Evolutionary conservation across 1,140 invertebrate genomes (phyloP), one percentile per base, ranked within the genome.

Genomic region (Stegodyphus dumicola): DNA sequence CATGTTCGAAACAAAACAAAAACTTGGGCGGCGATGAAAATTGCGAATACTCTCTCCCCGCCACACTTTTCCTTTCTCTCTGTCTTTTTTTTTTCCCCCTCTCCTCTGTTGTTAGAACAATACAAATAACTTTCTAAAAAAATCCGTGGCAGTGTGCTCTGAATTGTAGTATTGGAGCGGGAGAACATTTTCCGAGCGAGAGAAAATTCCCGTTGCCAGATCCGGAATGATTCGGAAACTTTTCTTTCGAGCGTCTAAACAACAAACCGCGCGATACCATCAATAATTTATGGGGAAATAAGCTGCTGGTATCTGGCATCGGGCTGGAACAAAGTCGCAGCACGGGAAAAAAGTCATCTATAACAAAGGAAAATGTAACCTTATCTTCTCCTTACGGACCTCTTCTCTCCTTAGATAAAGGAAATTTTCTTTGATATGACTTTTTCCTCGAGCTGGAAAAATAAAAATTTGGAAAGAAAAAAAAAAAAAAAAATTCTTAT

Each of bases 251-350:
- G 60, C 74, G 49, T 71, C 54, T 56, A 83, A 83, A 83, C 80
- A 83, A 83, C 80, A 81, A 83, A 60, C 56, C n/a, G 80, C 49
- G 80, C 80, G 80, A 83, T 83, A 83, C 71, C 80, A 83, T 83
- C 80, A 74, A 83, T 83, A 83, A 83, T 83, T 83, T 83, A 83
- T 83, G 80, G 80, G 70, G 60, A 73, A 83, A 83, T 83, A 83
- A 75, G 80, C 80, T 83, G 66, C 69, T 69, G 67, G 67, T 71
- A 80, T 71, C 78, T 80, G 78, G 67, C 53, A 69, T 18, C 60
- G 77, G 77, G 66, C 54, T 15, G 56, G 33, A 15, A 48, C 51
- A 33, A 33, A 33, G 70, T 54, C 77, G 15, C 56, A 49, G 69
- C 67, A 60, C 13, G 17, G 66, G 17, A 69, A 70, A 70, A 66